phyloP scores from a whole-genome alignment of 2,113 vertebrate species.

The Pedetes capensis region DNA sequence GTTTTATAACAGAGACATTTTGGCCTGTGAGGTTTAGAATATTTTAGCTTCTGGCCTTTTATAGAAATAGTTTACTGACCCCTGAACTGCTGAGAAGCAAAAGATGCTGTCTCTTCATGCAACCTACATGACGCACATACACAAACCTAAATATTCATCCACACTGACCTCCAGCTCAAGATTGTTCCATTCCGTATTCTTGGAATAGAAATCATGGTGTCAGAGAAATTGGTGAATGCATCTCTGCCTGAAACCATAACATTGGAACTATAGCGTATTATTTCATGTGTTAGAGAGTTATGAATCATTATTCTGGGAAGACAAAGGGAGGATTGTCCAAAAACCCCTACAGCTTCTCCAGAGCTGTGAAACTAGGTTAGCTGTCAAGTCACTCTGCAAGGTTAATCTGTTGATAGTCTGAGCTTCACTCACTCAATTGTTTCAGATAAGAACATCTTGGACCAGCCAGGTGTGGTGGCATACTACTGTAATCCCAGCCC shows the following conservation, averaged over 20 bases:
- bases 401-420: not conserved
- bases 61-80: not conserved
- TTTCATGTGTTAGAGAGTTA: not conserved
- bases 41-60: not conserved
- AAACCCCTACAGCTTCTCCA: not conserved
- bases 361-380: constrained; percentile 1
- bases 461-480: not conserved
- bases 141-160: not conserved
- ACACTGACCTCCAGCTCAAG: not conserved
- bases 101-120: not conserved
- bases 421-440: not conserved
- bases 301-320: constrained; percentile 13
- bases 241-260: constrained; percentile 38
- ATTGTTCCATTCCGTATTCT: not conserved
- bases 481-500: too few relatives aligned
- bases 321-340: not conserved
- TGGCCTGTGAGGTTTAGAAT: not conserved
- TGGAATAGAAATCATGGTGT: not conserved
- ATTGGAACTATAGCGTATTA: constrained; percentile 4
- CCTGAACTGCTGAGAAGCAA: not conserved
- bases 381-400: not conserved
- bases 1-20: not conserved
- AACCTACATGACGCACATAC: not conserved
- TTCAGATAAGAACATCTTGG: constrained; percentile 23
- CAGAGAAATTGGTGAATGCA: not conserved